Percentiles rank a stretch among this genome's conserved stretches.
phyloP scores from a whole-genome alignment of 1,140 invertebrate species.

The Lordiphosa stackelbergi region DNA sequence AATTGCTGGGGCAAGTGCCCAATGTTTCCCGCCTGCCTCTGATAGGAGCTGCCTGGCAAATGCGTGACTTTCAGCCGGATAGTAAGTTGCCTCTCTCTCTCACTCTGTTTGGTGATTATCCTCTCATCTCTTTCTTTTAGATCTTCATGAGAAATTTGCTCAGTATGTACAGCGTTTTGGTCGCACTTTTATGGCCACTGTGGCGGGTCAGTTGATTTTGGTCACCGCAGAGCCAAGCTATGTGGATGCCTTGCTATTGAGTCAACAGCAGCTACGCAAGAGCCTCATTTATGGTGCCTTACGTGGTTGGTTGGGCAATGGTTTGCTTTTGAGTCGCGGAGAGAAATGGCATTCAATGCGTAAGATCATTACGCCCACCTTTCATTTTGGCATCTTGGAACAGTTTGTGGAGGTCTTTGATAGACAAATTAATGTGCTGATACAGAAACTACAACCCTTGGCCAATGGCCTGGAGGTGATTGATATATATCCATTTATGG shows the following conservation, averaged over 20 bases:
- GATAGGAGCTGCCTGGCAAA: constrained; percentile 49
- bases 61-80: constrained; percentile 63
- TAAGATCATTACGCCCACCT: constrained; percentile 84
- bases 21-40: constrained; percentile 53
- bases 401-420: constrained; percentile 87
- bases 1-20: constrained; percentile 33
- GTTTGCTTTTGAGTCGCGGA: constrained; percentile 80
- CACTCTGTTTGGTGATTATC: too few species aligned
- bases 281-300: constrained; percentile 70
- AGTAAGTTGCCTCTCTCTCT: constrained; percentile 34
- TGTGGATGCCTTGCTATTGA: constrained; percentile 53
- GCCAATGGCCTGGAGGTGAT: constrained; percentile 59
- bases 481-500: constrained; percentile 47
- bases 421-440: constrained; percentile 83
- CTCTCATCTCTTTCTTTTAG: constrained; percentile 8
- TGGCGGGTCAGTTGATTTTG: constrained; percentile 75
- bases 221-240: constrained; percentile 75
- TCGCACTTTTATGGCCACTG: constrained; percentile 81
- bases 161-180: constrained; percentile 54
- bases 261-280: constrained; percentile 62
- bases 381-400: constrained; percentile 88
- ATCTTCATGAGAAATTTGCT: constrained; percentile 56
- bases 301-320: constrained; percentile 82
- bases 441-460: constrained; percentile 79
- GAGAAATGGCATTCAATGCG: constrained; percentile 56